Conservation (phyloP, 2,888 invertebrate species). For the Cantharis rustica region DNA sequence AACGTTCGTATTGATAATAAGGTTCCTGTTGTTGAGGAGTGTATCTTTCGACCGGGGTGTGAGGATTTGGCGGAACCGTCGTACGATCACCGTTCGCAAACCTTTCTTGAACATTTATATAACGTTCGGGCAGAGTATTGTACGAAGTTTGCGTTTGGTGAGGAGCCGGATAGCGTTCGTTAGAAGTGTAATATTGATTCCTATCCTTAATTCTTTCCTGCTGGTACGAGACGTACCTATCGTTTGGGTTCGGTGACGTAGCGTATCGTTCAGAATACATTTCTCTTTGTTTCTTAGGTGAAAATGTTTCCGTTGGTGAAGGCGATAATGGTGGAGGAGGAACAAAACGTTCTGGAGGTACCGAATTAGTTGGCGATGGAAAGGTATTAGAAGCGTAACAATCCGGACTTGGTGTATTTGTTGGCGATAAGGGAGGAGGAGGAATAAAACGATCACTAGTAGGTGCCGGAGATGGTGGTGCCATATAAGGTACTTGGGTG, state of each 20-base stretch:
- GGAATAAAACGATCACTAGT: conserved; percentile 63
- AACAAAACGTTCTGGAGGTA: conserved; percentile 62
- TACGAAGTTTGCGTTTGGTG: conserved; percentile 21
- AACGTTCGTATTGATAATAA: conserved; percentile 58
- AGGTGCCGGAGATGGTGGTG: conserved; percentile 64
- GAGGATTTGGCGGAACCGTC: conserved; percentile 71
- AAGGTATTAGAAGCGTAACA: conserved; percentile 61
- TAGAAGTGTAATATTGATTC: conserved; percentile 34
- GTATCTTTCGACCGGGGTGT: conserved; percentile 74
- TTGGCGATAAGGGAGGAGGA: conserved; percentile 68
- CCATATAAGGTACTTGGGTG: conserved; percentile 56
- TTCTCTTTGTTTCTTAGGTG: conserved; percentile 44
- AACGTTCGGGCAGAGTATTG: conserved; percentile 33
- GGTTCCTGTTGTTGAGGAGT: conserved; percentile 67
- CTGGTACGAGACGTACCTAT: conserved; percentile 34
- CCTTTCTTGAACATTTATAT: conserved; percentile 40
- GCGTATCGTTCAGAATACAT: conserved; percentile 39
- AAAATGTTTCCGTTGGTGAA: conserved; percentile 50
- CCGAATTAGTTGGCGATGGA: conserved; percentile 57
- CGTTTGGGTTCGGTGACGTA: conserved; percentile 38
- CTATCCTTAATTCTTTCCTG: conserved; percentile 39
- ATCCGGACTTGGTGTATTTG: conserved; percentile 60
- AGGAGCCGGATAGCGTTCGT: conserved; percentile 31
- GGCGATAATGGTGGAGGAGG: conserved; percentile 55
- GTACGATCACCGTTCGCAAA: conserved; percentile 52